A percentile compares a stretch with the other conserved stretches of the same genome.
Conservation (phyloP, 1,140 invertebrate genomes). For the Bradysia coprophila region DNA sequence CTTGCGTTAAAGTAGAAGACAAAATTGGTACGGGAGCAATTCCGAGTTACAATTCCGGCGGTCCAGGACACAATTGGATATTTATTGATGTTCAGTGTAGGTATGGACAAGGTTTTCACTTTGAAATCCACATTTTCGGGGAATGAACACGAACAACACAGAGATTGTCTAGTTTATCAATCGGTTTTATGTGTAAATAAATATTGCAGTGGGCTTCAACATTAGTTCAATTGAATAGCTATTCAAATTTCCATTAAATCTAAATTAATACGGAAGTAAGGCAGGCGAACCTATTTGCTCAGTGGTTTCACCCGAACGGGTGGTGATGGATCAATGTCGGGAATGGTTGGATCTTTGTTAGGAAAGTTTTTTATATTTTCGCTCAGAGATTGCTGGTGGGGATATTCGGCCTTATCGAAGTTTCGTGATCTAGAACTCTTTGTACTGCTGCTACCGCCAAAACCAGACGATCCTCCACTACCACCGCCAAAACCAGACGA, state of each 20-base stretch:
- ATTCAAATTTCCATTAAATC: neutral
- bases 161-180: no score
- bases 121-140: neutral
- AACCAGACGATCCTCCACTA: neutral
- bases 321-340: neutral
- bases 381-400: neutral
- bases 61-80: conserved; percentile 1
- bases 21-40: neutral
- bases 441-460: neutral
- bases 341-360: neutral
- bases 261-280: neutral
- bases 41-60: neutral
- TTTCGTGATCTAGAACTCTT: neutral
- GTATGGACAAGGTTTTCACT: neutral
- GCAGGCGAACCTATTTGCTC: neutral
- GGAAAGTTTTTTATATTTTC: neutral
- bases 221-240: neutral
- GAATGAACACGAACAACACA: no score
- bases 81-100: neutral
- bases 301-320: neutral
- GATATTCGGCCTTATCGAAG: neutral
- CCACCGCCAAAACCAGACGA: no score
- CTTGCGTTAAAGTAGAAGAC: conserved; percentile 1
- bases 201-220: neutral
- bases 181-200: neutral